Evolutionary conservation across 2,113 vertebrate genomes (phyloP), one percentile per base, ranked within the genome.

Genomic region (Nothobranchius furzeri): DNA sequence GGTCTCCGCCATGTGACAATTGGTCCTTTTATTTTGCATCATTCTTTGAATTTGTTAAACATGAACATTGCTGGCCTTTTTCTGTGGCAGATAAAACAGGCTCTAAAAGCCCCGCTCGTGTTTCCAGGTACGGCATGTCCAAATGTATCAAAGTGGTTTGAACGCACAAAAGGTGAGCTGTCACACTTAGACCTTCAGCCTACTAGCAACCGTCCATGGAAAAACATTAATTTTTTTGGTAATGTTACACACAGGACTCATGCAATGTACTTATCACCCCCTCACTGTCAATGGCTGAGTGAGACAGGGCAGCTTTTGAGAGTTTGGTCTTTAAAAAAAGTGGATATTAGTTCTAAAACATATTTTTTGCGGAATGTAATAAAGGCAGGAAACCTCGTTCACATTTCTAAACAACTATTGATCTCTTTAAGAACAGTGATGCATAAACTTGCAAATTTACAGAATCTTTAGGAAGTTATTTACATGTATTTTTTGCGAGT

Each of bases 41-140:
- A 51, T 72, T 48, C 60, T 51, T 78, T 71, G 15, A 76, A 49
- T 37, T 46, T 12, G 15, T 76, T 65, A 58, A 62, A 70, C 51
- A 49, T 0, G 9, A 43, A 53, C 60, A 17, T n/a, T 20, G 17
- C n/a, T 9, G 47, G 15, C 43, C 43, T 37, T 64, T 54, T 64
- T 20, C 55, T 35, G 45, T 58, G 50, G 55, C 1, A 0, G 35
- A 17, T 69, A 7, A 60, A 62, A 68, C 12, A 3, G 43, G 6
- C 40, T 9, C 17, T 62, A 36, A 65, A 75, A 65, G 46, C 62
- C 6, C 13, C 37, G 35, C 24, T 30, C 24, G 68, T 30, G 36
- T 13, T 60, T 47, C 37, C 7, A 10, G 9, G 25, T 63, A n/a
- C 52, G 40, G 7, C 17, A 14, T 8, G 42, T 74, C 40, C 53